These are phyloP conservation scores for Pristionchus mayeri DNA, from an alignment of 2,888 invertebrate genomes.

Conservation along the genomic window DNA sequence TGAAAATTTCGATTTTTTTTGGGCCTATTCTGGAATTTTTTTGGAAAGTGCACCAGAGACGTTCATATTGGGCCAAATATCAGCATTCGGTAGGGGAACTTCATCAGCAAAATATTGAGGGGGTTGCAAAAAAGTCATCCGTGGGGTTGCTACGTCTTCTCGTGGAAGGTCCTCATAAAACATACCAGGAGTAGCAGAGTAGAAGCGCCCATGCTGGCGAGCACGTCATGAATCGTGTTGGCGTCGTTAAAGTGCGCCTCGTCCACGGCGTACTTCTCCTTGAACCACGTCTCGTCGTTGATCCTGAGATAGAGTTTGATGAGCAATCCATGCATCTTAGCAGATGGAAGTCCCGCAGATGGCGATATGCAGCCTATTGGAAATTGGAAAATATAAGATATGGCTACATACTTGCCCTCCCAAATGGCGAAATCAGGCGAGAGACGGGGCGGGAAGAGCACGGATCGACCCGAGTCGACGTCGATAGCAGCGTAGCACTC, in stretches of 20 bases:
- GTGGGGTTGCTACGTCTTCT: too few species aligned
- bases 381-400: too few species aligned
- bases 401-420: slow-evolving; percentile 87
- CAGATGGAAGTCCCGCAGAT: too few species aligned
- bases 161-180: too few species aligned
- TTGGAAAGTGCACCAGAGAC: too few species aligned
- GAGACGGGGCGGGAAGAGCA: slow-evolving; percentile 89
- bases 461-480: slow-evolving; percentile 79
- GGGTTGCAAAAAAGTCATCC: too few species aligned
- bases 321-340: too few species aligned
- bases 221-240: slow-evolving; percentile 80
- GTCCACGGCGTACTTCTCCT: slow-evolving; percentile 87
- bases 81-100: too few species aligned
- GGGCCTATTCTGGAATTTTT: too few species aligned
- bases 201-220: slow-evolving; percentile 81
- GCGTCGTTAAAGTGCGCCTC: slow-evolving; percentile 80
- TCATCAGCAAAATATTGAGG: too few species aligned
- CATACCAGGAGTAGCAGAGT: slow-evolving; percentile 83
- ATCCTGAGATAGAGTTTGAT: slow-evolving; percentile 80
- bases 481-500: slow-evolving; percentile 86
- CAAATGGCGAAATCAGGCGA: slow-evolving; percentile 91
- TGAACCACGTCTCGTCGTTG: slow-evolving; percentile 84
- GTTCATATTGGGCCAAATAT: too few species aligned
- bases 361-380: too few species aligned
- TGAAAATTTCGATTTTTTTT: background rate